These are phyloP conservation scores for Pectinophora gossypiella DNA, from an alignment of 1,140 invertebrate genomes.

Conservation along the genomic window DNA sequence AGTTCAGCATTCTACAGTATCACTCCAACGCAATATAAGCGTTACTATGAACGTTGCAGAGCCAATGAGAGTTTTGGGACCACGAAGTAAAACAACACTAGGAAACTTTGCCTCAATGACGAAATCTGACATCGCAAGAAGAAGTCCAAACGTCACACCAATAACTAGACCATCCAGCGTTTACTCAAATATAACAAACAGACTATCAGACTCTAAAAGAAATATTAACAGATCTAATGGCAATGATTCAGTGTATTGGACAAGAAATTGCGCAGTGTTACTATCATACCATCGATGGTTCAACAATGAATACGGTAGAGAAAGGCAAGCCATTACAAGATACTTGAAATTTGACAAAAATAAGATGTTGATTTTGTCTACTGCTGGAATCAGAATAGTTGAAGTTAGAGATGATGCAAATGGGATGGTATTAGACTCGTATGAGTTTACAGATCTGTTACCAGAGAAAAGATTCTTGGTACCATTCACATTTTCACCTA, in stretches of 20 bases:
- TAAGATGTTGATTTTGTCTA: slow-evolving; percentile 78
- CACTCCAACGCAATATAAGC: slow-evolving; percentile 69
- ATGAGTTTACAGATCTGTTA: slow-evolving; percentile 78
- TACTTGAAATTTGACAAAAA: slow-evolving; percentile 75
- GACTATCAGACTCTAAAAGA: slow-evolving; percentile 64
- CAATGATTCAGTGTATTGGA: slow-evolving; percentile 79
- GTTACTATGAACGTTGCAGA: slow-evolving; percentile 73
- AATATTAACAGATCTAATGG: slow-evolving; percentile 62
- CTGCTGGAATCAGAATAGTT: slow-evolving; percentile 80
- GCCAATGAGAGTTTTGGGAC: slow-evolving; percentile 61
- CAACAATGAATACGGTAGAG: slow-evolving; percentile 70
- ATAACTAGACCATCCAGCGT: slow-evolving; percentile 71
- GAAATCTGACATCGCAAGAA: slow-evolving; percentile 70
- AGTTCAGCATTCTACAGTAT: slow-evolving; percentile 62
- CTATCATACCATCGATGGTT: slow-evolving; percentile 80
- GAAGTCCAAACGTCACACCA: slow-evolving; percentile 70
- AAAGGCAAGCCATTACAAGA: slow-evolving; percentile 74
- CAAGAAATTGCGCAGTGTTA: slow-evolving; percentile 80
- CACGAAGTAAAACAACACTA: slow-evolving; percentile 73
- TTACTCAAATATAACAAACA: slow-evolving; percentile 66
- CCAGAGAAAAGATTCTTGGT: slow-evolving; percentile 77
- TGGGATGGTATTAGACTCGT: slow-evolving; percentile 79
- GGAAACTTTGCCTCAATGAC: slow-evolving; percentile 70
- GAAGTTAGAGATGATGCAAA: slow-evolving; percentile 80
- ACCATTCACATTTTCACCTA: slow-evolving; percentile 69